Conservation (phyloP, 2,113 vertebrate genomes). For the Naja naja region DNA sequence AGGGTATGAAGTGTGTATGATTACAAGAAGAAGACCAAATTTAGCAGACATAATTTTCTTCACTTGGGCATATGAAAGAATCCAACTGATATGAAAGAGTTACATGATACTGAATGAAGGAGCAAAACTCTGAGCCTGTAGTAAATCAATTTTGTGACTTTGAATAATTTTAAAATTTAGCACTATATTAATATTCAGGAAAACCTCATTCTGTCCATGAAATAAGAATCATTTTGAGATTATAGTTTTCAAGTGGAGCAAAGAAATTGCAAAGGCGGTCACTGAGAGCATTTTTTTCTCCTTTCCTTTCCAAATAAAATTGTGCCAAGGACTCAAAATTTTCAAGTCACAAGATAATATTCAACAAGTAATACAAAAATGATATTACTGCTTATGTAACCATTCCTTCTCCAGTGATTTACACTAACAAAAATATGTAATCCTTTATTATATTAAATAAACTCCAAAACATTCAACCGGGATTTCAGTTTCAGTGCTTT, state of each 20-base stretch:
- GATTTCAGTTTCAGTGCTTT: background rate
- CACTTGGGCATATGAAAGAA: background rate
- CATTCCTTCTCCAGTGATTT: background rate
- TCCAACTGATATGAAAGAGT: background rate
- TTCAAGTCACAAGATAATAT: background rate
- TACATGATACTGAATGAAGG: background rate
- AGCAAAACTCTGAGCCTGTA: background rate
- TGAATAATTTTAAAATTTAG: background rate
- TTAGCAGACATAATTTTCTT: constrained; percentile 24
- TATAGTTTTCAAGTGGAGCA: background rate
- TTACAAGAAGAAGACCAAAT: background rate
- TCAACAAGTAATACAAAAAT: background rate
- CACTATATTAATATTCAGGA: background rate
- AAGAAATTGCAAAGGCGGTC: background rate
- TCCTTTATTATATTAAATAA: background rate
- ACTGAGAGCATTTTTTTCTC: background rate
- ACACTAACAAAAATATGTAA: background rate
- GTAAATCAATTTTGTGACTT: background rate
- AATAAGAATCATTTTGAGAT: background rate
- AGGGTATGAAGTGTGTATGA: fast-evolving
- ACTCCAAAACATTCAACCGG: background rate
- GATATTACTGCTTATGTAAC: background rate
- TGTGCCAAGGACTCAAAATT: background rate
- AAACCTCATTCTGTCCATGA: background rate
- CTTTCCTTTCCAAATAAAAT: background rate